phyloP scores from a whole-genome alignment of 92 coral and sea anemone genomes.

The Zoanthus solanderi region DNA sequence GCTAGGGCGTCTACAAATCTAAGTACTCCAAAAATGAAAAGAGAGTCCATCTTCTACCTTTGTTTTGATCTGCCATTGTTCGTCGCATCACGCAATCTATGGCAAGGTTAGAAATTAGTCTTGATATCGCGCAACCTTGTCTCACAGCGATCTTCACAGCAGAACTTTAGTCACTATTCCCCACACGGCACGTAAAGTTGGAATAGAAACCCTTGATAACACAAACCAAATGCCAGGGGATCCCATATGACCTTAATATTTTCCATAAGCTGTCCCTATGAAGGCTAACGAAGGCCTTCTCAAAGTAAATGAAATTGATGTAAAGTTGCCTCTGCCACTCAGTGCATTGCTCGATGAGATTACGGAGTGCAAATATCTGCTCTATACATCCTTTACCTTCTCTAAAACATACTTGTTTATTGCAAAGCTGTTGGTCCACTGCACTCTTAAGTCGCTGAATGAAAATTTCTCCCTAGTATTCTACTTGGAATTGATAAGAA shows the following conservation, averaged over 20 bases:
- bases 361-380: background rate
- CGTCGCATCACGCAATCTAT: conserved; percentile 8
- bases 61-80: conserved; percentile 6
- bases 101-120: background rate
- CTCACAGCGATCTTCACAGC: background rate
- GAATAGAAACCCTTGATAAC: background rate
- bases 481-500: background rate
- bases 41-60: background rate
- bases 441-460: background rate
- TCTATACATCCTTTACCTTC: background rate
- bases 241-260: background rate
- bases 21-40: background rate
- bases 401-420: background rate
- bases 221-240: conserved; percentile 3
- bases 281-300: background rate
- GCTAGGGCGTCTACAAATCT: background rate
- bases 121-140: background rate
- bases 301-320: conserved; percentile 16
- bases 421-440: conserved; percentile 10
- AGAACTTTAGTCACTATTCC: background rate
- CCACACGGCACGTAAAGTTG: background rate
- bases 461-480: background rate
- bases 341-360: conserved; percentile 1
- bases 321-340: conserved; percentile 4
- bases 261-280: conserved; percentile 4